Conservation (phyloP, 2,888 invertebrate species). For the Thymelicus sylvestris region DNA sequence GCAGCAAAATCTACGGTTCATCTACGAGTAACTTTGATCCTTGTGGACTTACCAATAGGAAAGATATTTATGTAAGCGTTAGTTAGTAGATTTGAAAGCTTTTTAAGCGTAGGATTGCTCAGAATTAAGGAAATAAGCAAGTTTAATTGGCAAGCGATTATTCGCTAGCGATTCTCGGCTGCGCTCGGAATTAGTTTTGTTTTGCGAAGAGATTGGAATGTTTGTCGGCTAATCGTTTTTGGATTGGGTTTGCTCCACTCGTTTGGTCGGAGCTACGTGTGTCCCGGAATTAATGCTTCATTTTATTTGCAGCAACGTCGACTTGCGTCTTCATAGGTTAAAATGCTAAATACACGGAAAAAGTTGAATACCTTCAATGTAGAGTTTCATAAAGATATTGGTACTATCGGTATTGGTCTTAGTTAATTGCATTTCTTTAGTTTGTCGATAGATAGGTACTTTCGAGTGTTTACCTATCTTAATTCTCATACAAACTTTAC, state of each 20-base stretch:
- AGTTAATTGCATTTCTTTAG: too few relatives aligned
- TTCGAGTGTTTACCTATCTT: too few relatives aligned
- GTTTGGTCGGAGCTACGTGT: background rate
- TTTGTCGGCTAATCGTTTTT: slow-evolving; percentile 38
- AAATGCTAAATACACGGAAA: too few relatives aligned
- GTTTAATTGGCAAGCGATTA: slow-evolving; percentile 78
- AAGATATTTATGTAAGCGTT: slow-evolving; percentile 37
- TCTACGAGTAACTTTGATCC: slow-evolving; percentile 41
- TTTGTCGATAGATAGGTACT: too few relatives aligned
- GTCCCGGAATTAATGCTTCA: background rate
- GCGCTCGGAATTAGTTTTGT: slow-evolving; percentile 51
- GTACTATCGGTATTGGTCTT: too few relatives aligned
- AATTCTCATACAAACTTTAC: too few relatives aligned
- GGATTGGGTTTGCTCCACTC: slow-evolving; percentile 25
- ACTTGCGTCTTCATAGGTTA: too few relatives aligned
- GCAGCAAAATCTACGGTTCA: slow-evolving; percentile 46
- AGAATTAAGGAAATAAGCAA: slow-evolving; percentile 82
- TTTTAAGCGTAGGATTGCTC: slow-evolving; percentile 71
- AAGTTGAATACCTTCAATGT: too few relatives aligned
- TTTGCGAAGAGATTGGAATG: slow-evolving; percentile 48
- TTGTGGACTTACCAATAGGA: background rate
- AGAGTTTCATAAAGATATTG: too few relatives aligned
- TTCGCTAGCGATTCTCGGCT: slow-evolving; percentile 60
- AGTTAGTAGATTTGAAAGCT: slow-evolving; percentile 53
- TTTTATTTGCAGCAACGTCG: background rate